Evolutionary conservation across 2,113 vertebrate genomes (phyloP), one percentile per base, ranked within the genome.

Genomic region (Cygnus buccinator): DNA sequence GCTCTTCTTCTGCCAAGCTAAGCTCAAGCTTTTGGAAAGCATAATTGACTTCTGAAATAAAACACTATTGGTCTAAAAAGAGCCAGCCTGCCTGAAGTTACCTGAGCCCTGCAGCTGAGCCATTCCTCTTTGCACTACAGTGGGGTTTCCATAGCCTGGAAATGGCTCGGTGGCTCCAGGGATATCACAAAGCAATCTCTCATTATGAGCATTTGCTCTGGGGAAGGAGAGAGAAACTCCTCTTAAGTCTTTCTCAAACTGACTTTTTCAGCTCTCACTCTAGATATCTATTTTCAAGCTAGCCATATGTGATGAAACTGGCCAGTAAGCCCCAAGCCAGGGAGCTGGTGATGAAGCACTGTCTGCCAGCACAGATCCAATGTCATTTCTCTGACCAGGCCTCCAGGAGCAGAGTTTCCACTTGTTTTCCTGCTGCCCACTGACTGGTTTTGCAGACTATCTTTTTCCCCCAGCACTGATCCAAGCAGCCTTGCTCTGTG

Each of bases 1-100:
- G 18, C 37, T 76, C 61, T 88, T 87, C 77, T 96, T 84, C 77
- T 84, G 75, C 59, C 65, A 94, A 86, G 29, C 18, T 63, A 13
- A 5, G 1, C 75, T 80, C 61, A 29, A 82, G 58, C 21, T 83
- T 92, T 59, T 66, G 70, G 58, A 84, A 29, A 87, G 50, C 1
- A 0, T 21, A 44, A 78, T 4, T 90, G 48, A 37, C 66, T 82
- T 70, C 76, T 33, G 73, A 87, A 96, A 87, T 55, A 58, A 75
- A 92, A 91, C 54, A 62, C 54, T 0, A 0, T 28, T 37, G 65
- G 21, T 65, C 83, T 89, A 61, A 78, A 87, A 89, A 31, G 65
- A 96, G 31, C 16, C 62, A 76, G 48, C 28, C 70, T 9, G 5
- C 31, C 58, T 0, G 2, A 2, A 70, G 77, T 70, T 81, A 95